These are phyloP conservation scores for Zingel zingel DNA, from an alignment of 2,113 vertebrate species.

Conservation along the genomic window DNA sequence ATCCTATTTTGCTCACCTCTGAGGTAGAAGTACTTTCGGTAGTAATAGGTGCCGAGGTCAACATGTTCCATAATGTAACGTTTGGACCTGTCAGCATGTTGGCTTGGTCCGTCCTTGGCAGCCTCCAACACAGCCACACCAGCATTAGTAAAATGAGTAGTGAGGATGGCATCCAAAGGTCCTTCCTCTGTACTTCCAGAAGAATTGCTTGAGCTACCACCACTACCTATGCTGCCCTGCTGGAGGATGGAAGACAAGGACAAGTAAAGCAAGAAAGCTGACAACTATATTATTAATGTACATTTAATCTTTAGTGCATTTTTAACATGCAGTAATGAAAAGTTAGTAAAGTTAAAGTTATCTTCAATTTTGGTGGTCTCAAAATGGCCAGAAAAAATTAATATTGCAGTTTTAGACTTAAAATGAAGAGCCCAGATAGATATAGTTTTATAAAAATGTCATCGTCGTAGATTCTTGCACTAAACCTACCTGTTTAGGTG, in stretches of 20 bases:
- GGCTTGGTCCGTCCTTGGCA: constrained; percentile 91
- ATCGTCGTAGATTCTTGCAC: not conserved
- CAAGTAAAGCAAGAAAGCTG: not conserved
- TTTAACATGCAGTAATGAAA: not conserved
- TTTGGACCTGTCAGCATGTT: constrained; percentile 93
- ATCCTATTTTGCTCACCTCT: constrained; percentile 87
- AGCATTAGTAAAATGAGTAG: constrained; percentile 95
- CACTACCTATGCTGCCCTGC: constrained; percentile 90
- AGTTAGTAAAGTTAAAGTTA: too few species aligned
- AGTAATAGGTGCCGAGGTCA: constrained; percentile 97
- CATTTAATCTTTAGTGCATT: constrained; percentile 3
- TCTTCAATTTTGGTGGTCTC: not conserved
- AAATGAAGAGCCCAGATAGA: not conserved
- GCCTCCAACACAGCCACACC: constrained; percentile 96
- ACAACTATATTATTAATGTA: not conserved
- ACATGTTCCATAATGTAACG: constrained; percentile 96
- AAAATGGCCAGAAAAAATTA: not conserved
- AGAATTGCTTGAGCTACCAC: constrained; percentile 81
- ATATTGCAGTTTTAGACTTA: not conserved
- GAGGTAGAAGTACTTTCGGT: constrained; percentile 96
- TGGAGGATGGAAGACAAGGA: constrained; percentile 44
- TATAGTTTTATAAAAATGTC: not conserved
- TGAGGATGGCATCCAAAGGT: constrained; percentile 91
- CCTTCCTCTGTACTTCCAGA: constrained; percentile 89
- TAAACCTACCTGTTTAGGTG: constrained; percentile 85